phyloP scores from a whole-genome alignment of 2,113 vertebrate genomes.

The Amazona guildingii region DNA sequence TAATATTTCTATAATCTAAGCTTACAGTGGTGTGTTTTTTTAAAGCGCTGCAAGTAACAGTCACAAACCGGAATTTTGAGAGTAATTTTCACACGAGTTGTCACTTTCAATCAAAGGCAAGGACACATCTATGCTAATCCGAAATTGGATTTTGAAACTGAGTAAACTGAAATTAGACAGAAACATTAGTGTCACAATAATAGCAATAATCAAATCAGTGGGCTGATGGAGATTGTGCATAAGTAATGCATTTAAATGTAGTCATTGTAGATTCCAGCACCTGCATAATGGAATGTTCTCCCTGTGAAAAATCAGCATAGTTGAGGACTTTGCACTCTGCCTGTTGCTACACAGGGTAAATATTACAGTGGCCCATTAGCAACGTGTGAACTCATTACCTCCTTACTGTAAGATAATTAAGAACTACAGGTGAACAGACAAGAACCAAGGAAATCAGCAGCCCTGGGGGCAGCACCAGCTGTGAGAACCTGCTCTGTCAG shows the following conservation, averaged over 20 bases:
- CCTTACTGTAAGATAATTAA: conserved; percentile 29
- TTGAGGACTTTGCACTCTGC: conserved; percentile 1
- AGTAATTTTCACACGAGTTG: neutral
- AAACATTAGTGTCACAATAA: conserved; percentile 12
- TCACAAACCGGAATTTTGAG: neutral
- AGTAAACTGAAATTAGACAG: conserved; percentile 18
- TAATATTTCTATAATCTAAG: neutral
- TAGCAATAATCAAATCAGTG: conserved; percentile 18
- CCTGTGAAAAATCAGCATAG: conserved; percentile 38
- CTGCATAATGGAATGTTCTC: conserved; percentile 1
- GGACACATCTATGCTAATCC: neutral
- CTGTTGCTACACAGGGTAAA: conserved; percentile 45
- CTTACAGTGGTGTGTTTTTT: neutral
- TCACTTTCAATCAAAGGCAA: neutral
- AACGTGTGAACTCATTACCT: neutral
- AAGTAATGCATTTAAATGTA: conserved; percentile 42
- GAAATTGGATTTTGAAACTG: conserved; percentile 11
- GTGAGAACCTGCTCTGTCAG: neutral
- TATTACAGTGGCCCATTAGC: neutral
- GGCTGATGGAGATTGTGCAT: neutral
- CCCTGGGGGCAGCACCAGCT: neutral
- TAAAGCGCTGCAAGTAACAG: neutral
- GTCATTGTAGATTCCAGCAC: neutral
- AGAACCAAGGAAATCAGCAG: neutral
- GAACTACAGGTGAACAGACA: neutral